Evolutionary conservation across 2,113 vertebrate genomes (phyloP).

Genomic region (Pelvicachromis taeniatus): DNA sequence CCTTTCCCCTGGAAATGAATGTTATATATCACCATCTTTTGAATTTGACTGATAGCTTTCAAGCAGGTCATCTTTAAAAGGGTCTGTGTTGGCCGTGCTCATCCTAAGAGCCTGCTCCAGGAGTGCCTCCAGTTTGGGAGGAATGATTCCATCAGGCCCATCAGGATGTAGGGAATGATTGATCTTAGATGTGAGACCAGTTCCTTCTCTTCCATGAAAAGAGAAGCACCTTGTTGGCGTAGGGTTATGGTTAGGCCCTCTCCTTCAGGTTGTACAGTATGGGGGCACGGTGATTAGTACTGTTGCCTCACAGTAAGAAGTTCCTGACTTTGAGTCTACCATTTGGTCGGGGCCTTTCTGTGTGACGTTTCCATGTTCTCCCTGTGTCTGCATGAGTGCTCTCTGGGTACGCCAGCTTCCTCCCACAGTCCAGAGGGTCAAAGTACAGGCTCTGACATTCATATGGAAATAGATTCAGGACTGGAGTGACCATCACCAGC

Average conservation of each 20-base stretch:
- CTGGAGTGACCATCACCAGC: background rate
- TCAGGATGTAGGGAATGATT: slow-evolving; percentile 97
- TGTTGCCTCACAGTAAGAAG: background rate
- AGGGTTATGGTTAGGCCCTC: no score
- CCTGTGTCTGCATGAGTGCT: no score
- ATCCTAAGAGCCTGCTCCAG: slow-evolving; percentile 90
- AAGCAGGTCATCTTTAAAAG: slow-evolving; percentile 90
- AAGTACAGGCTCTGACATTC: background rate
- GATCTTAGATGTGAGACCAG: slow-evolving; percentile 69
- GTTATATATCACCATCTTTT: background rate
- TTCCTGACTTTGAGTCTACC: background rate
- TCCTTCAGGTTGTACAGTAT: background rate
- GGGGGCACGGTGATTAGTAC: background rate
- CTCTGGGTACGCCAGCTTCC: background rate
- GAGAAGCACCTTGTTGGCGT: background rate
- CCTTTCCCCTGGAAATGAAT: rapidly evolving
- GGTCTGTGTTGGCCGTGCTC: slow-evolving; percentile 96
- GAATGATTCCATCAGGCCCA: slow-evolving; percentile 92
- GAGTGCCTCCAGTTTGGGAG: slow-evolving; percentile 86
- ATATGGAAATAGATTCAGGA: background rate
- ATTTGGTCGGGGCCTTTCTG: background rate
- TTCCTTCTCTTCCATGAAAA: background rate
- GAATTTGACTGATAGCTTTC: background rate
- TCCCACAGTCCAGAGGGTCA: background rate
- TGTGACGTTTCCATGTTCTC: background rate